Conservation (phyloP, 1,140 invertebrate species). For the Hermetia illucens region DNA sequence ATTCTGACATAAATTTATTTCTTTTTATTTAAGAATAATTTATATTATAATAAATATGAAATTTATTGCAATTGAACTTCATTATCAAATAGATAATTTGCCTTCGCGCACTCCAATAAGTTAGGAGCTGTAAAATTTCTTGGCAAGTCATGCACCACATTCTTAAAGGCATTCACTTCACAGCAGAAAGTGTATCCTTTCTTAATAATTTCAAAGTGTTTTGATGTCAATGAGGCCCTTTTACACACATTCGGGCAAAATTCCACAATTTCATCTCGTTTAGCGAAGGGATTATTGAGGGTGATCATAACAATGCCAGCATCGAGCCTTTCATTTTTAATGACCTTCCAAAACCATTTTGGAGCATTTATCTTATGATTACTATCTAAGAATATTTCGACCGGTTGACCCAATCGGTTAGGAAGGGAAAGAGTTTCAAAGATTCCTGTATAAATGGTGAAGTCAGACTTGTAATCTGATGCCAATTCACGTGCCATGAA, state of each 20-base stretch:
- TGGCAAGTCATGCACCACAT: no score
- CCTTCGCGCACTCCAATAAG: no score
- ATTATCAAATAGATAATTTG: no score
- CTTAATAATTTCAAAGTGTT: constrained; percentile 14
- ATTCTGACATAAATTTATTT: no score
- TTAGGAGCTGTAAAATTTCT: no score
- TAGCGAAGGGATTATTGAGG: constrained; percentile 33
- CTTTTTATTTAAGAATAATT: no score
- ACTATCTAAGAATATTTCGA: constrained; percentile 25
- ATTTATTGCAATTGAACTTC: no score
- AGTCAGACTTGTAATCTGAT: constrained; percentile 7
- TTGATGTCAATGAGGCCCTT: constrained; percentile 14
- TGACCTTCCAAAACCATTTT: constrained; percentile 34
- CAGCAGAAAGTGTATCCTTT: constrained; percentile 32
- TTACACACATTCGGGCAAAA: constrained; percentile 30
- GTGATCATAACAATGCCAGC: constrained; percentile 32
- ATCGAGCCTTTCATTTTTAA: constrained; percentile 19
- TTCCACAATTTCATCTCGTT: constrained; percentile 5
- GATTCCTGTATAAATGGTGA: constrained; percentile 31
- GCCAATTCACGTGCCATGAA: constrained; percentile 22
- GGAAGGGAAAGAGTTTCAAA: constrained; percentile 22
- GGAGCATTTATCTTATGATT: constrained; percentile 28
- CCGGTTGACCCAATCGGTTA: constrained; percentile 11
- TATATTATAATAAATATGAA: no score
- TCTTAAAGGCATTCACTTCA: constrained; percentile 17